Evolutionary conservation across 2,113 vertebrate species (phyloP), one percentile per base, ranked within the genome.

Genomic region (Pseudopodoces humilis): DNA sequence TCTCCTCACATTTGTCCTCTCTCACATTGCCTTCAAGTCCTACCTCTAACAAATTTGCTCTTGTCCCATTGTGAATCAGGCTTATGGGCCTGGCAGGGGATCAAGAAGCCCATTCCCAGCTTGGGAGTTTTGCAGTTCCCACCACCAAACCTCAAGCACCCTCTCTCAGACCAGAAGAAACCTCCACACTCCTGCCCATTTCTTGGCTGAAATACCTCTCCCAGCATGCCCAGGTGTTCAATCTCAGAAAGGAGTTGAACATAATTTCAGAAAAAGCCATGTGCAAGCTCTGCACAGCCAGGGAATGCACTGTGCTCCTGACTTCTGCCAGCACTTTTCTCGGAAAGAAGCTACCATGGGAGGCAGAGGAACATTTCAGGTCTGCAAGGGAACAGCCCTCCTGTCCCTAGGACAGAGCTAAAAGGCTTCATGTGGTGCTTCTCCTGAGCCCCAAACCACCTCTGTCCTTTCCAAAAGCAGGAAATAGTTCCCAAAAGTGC

Each of bases 301-400:
- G 39, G 43, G 35, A 83, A 59, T 47, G 43, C 63, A 31, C 37
- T 92, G 65, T 80, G 63, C 90, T 80, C n/a, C 43, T 43, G 30
- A 75, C 65, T 68, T 89, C 52, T 85, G 64, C 19, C 6, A 6
- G 76, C 43, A 27, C 47, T 90, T 67, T 52, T 23, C 83, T 92
- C 3, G 0, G 37, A 39, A 82, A 59, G 70, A 67, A 58, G 4
- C 59, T 58, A 9, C 56, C 1, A 1, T 13, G 31, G 56, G 47
- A 88, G 56, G 30, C 35, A 63, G 63, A 62, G 43, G 33, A 39
- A 67, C 47, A 28, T 60, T 78, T 63, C 35, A 49, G 63, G 33
- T 69, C 46, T 74, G n/a, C 22, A 53, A 76, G 31, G 44, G 20
- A 46, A 58, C 41, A 81, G 4, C 37, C 7, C 0, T 62, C 46